phyloP scores from a whole-genome alignment of 2,888 invertebrate genomes.

The Chironomus tentans region DNA sequence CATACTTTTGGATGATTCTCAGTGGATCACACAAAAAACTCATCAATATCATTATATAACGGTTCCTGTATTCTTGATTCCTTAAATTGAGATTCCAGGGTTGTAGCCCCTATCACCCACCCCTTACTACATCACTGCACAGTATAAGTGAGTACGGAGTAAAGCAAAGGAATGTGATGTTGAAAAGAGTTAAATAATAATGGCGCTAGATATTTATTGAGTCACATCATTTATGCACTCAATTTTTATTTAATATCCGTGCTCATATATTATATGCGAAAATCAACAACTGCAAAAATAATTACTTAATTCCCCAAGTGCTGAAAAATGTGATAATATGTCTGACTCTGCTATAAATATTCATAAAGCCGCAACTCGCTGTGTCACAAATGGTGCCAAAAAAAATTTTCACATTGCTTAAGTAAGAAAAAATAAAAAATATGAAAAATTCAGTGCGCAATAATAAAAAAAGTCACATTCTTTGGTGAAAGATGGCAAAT shows the following conservation, averaged over 20 bases:
- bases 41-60: too few species aligned
- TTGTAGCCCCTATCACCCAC: too few species aligned
- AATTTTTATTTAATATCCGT: too few species aligned
- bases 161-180: too few species aligned
- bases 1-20: too few species aligned
- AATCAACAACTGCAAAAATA: constrained; percentile 15
- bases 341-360: constrained; percentile 17
- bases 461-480: neutral
- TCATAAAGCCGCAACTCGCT: constrained; percentile 18
- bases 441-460: neutral
- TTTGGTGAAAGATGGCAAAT: neutral
- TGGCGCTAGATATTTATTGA: neutral
- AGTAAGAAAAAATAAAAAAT: neutral
- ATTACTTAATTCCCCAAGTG: constrained; percentile 22
- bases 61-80: too few species aligned
- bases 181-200: neutral
- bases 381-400: constrained; percentile 14
- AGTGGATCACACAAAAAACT: too few species aligned
- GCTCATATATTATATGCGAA: neutral
- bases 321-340: constrained; percentile 26
- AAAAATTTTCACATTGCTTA: constrained; percentile 6
- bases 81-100: too few species aligned
- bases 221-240: neutral
- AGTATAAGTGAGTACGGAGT: too few species aligned
- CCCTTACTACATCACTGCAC: too few species aligned